Evolutionary conservation across 1,140 invertebrate species (phyloP).

Genomic region (Drosophila neocordata): DNA sequence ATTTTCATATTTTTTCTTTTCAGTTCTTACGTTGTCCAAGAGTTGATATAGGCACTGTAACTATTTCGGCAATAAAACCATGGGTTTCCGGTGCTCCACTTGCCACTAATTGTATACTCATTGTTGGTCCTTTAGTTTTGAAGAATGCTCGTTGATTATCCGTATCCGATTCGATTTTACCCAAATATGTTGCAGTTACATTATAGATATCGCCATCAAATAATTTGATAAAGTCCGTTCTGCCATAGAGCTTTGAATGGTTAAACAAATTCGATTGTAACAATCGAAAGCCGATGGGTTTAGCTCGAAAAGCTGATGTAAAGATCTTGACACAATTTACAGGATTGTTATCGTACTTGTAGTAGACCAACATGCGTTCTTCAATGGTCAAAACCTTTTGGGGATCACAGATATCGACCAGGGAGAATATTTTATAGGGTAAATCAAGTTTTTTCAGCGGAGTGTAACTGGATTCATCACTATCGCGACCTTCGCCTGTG

Average conservation of each 20-base stretch:
- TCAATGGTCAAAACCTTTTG: conserved; percentile 95
- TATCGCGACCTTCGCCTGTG: conserved; percentile 95
- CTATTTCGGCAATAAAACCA: conserved; percentile 98
- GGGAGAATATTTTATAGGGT: conserved; percentile 96
- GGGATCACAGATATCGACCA: conserved; percentile 98
- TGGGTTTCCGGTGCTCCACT: conserved; percentile 96
- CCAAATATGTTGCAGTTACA: conserved; percentile 88
- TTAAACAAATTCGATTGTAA: conserved; percentile 97
- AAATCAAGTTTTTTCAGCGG: conserved; percentile 93
- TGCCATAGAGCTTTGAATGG: conserved; percentile 90
- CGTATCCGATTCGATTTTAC: conserved; percentile 88
- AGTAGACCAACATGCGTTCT: conserved; percentile 96
- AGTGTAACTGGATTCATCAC: conserved; percentile 92
- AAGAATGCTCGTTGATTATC: conserved; percentile 90
- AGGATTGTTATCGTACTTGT: conserved; percentile 98
- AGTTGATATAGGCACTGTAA: conserved; percentile 95
- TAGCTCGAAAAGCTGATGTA: conserved; percentile 90
- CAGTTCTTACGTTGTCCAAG: conserved; percentile 91
- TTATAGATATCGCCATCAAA: conserved; percentile 98
- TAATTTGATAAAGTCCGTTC: conserved; percentile 92
- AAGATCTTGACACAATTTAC: conserved; percentile 99
- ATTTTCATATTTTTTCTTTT: neutral
- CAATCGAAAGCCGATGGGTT: conserved; percentile 94
- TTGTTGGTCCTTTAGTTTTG: conserved; percentile 88
- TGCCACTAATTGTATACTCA: conserved; percentile 96